Evolutionary conservation across 1,140 invertebrate species (phyloP).

Genomic region (Formica selysi): DNA sequence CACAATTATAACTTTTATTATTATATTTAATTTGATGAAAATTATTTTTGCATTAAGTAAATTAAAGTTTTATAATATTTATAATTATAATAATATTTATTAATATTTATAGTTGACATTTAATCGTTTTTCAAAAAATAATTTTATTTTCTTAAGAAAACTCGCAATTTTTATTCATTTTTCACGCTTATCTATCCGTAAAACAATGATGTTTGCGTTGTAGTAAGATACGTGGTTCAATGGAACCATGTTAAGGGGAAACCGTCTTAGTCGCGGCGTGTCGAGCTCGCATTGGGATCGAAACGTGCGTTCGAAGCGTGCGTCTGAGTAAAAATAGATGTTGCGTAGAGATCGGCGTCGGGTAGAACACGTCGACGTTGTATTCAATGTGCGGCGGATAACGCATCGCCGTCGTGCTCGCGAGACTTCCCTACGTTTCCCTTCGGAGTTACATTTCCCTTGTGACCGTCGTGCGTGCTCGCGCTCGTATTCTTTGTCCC

Average conservation of each 20-base stretch:
- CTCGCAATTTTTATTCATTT: background rate
- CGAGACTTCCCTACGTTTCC: background rate
- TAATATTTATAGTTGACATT: background rate
- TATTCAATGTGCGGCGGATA: slow-evolving; percentile 27
- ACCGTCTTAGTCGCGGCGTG: background rate
- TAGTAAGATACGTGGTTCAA: background rate
- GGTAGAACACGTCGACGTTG: background rate
- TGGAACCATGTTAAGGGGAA: background rate
- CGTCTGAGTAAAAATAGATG: slow-evolving; percentile 69
- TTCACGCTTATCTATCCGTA: background rate
- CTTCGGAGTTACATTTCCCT: slow-evolving; percentile 3
- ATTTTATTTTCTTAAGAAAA: background rate
- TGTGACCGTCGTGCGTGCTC: background rate
- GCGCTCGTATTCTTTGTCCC: background rate
- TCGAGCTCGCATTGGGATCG: slow-evolving; percentile 49
- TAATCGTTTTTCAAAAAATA: background rate
- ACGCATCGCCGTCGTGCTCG: slow-evolving; percentile 20
- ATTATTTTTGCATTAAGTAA: background rate
- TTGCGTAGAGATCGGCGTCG: slow-evolving; percentile 48
- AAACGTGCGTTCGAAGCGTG: slow-evolving; percentile 52
- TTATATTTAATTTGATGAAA: slow-evolving; percentile 1
- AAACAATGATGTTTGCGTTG: background rate
- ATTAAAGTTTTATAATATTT: background rate
- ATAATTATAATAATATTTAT: background rate
- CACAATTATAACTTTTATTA: background rate